Base-by-base conservation (phyloP, 2,113 vertebrate genomes). In the Eidolon helvum region DNA sequence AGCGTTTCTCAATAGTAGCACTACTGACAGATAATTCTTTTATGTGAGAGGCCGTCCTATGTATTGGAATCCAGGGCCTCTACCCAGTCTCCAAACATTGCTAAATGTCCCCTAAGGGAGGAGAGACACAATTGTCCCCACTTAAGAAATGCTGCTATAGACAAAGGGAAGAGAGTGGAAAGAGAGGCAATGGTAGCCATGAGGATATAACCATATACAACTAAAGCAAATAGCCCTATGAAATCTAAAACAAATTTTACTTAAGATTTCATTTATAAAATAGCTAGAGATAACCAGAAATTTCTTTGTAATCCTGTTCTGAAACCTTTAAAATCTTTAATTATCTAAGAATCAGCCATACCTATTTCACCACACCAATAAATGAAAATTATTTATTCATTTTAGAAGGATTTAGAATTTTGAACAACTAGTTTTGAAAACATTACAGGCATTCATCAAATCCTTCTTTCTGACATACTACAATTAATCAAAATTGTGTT, bases 381-480 rank as follows among this genome's bases (percentile, higher is more conserved):
- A 89, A 87, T 30, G 19, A 65, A 88, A 93, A 89, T 21, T 33
- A 77, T 63, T 63, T 26, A 80, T 79, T 57, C 74, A 87, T 53
- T 87, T 79, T 75, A 85, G 45, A 94, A 94, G 10, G 26, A 83
- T 94, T 86, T 79, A 83, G 40, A 91, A 78, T 74, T 74, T 84
- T 66, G 19, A 91, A 68, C 7, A 66, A 88, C 4, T 33, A 83
- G 7, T 10, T 80, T 72, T 95, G 30, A 75, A 86, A 71, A 72
- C 3, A 72, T 45, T 87, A 35, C 6, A 80, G 8, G 4, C 21
- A 88, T 50, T 80, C 55, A 72, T 35, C 35, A 91, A 71, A 75
- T 53, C 4, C 19, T 38, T 40, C 43, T 89, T 90, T 72, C 85
- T 66, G 28, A 69, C n/a, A 65, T 35, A 66, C 19, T 72, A n/a